Evolutionary conservation across 2,113 vertebrate species (phyloP).

Genomic region (Ceuthmochares aereus): DNA sequence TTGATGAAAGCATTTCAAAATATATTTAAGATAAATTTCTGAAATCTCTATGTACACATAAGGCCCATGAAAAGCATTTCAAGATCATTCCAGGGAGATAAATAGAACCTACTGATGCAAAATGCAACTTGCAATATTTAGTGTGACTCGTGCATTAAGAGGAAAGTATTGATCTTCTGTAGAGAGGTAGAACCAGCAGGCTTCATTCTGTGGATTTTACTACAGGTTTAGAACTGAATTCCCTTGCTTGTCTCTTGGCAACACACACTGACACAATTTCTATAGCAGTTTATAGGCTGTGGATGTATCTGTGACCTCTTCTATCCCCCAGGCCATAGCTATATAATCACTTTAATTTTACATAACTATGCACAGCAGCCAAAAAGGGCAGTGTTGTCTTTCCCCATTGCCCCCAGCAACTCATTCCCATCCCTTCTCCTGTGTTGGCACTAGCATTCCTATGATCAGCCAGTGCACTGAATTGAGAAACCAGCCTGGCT

Average conservation of each 20-base stretch:
- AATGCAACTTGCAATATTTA: neutral
- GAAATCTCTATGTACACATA: neutral
- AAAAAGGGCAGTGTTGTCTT: conserved; percentile 28
- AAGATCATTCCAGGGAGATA: neutral
- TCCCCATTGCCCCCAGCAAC: conserved; percentile 2
- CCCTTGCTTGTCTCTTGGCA: conserved; percentile 51
- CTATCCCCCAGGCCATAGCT: conserved; percentile 47
- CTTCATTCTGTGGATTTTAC: neutral
- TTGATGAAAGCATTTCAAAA: neutral
- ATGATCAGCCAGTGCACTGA: neutral
- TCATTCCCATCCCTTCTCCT: neutral
- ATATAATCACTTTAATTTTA: conserved; percentile 68
- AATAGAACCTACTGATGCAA: neutral
- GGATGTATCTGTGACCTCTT: conserved; percentile 59
- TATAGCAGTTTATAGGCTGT: conserved; percentile 17
- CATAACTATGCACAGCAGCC: conserved; percentile 47
- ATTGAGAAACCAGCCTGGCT: neutral
- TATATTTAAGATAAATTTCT: neutral
- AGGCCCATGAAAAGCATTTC: neutral
- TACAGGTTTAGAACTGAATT: conserved; percentile 42
- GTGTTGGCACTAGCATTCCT: neutral
- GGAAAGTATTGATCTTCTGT: neutral
- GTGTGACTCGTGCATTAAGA: neutral
- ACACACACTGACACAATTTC: conserved; percentile 41
- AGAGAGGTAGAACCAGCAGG: neutral